Evolutionary conservation across 2,888 invertebrate genomes (phyloP), one percentile per base, ranked within the genome.

Genomic region (Cerceris ruficornis): DNA sequence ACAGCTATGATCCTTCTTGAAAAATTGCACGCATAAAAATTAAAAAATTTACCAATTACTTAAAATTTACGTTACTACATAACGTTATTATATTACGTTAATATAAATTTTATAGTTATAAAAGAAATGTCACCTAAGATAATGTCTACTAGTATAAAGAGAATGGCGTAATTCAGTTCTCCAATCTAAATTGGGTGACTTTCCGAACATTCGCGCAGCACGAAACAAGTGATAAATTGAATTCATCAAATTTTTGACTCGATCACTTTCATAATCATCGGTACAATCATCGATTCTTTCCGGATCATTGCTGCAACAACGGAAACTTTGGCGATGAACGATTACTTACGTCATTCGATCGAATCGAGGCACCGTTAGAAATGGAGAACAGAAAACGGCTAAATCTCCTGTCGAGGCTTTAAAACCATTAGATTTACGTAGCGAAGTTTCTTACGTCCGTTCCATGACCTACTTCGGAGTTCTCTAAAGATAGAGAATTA

Each of bases 391-490:
- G 74, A 70, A 66, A 57, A 60, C n/a, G 54, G 13, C 28, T 43
- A 55, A 75, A 49, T 61, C 69, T 46, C 28, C 15, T 46, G 43
- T 15, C 49, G 55, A 41, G 8, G 11, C 42, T 52, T 64, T 14
- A 52, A 46, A 15, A 54, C 14, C 50, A 59, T 65, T 73, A 64
- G 60, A 68, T 69, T 58, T 60, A 60, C 55, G 28, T 57, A 57
- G n/a, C 39, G 66, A 61, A 5, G 49, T 46, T 59, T 76, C 72
- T 76, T 54, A 55, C 65, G 41, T 57, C 28, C 43, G 75, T 66
- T 67, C 71, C 71, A 67, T 62, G 74, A 74, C 71, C 72, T 42
- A 76, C 59, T 72, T 76, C 14, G 52, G 7, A 28, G 54, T 55
- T 68, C 62, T 11, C 52, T 50, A 11, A 11, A 11, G 14, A 60